Evolutionary conservation across 2,888 invertebrate genomes (phyloP).

Genomic region (Petrolisthes manimaculis): DNA sequence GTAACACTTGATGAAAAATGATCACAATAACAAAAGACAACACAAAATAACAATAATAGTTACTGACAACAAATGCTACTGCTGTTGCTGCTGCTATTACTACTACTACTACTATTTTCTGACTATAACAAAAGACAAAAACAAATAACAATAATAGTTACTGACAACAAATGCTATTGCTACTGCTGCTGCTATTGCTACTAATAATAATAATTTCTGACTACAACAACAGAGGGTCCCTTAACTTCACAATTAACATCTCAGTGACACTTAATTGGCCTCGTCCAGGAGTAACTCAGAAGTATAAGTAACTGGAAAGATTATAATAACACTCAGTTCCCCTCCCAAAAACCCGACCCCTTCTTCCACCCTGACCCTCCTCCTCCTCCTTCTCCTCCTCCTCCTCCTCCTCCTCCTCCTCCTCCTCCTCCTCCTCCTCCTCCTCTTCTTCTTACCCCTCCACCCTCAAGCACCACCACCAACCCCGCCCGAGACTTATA

Average conservation of each 20-base stretch:
- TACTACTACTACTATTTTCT: too few species aligned
- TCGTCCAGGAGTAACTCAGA: too few species aligned
- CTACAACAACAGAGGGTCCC: too few species aligned
- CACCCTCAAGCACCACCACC: neutral
- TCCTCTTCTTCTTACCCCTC: neutral
- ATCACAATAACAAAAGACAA: neutral
- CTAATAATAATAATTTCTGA: too few species aligned
- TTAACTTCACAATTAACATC: too few species aligned
- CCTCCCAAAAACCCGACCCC: neutral
- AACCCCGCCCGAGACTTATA: neutral
- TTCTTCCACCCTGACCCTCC: neutral
- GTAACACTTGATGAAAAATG: neutral
- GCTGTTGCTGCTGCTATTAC: neutral
- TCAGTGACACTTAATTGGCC: too few species aligned
- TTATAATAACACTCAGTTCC: too few species aligned
- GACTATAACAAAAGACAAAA: neutral
- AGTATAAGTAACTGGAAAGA: too few species aligned
- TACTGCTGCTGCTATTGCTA: neutral
- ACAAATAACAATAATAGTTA: neutral
- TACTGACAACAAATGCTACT: neutral
- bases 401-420: constrained; percentile 5
- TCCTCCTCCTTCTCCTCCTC: neutral
- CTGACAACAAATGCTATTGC: neutral
- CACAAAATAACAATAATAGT: neutral
- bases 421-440: neutral